phyloP scores from a whole-genome alignment of 2,113 vertebrate genomes.

The Sialia sialis region DNA sequence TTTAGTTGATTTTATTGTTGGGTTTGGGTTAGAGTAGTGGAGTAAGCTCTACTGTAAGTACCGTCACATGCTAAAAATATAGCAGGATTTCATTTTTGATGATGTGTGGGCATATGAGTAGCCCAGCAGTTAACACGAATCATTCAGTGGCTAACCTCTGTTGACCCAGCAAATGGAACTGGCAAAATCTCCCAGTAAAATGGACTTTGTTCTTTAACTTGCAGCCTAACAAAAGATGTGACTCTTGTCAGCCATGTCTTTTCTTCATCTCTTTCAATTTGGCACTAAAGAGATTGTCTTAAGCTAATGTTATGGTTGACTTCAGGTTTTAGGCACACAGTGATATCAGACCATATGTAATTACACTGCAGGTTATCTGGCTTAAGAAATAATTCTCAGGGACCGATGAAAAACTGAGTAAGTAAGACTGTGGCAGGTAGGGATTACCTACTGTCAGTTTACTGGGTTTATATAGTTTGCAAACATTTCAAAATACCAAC shows the following conservation, averaged over 20 bases:
- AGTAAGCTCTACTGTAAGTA: neutral
- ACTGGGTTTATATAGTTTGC: neutral
- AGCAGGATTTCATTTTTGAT: neutral
- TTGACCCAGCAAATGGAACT: neutral
- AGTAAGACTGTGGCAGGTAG: neutral
- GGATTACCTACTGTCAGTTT: neutral
- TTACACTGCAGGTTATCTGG: neutral
- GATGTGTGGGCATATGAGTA: neutral
- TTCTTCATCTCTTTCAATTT: neutral
- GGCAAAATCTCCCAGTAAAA: neutral
- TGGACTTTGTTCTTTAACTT: neutral
- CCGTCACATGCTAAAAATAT: neutral
- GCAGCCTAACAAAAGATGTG: neutral
- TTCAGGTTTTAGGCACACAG: neutral
- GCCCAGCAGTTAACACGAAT: neutral
- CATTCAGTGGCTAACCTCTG: neutral
- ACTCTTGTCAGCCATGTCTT: neutral
- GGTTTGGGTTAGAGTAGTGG: neutral
- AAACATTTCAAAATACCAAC: neutral
- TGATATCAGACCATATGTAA: neutral
- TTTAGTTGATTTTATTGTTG: neutral
- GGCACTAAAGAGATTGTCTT: neutral
- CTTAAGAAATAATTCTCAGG: neutral
- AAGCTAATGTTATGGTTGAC: slow-evolving; percentile 11
- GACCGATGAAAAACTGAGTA: slow-evolving; percentile 5